Evolutionary conservation across 1,140 invertebrate genomes (phyloP), one percentile per base, ranked within the genome.

Genomic region (Tetranychus cinnabarinus): DNA sequence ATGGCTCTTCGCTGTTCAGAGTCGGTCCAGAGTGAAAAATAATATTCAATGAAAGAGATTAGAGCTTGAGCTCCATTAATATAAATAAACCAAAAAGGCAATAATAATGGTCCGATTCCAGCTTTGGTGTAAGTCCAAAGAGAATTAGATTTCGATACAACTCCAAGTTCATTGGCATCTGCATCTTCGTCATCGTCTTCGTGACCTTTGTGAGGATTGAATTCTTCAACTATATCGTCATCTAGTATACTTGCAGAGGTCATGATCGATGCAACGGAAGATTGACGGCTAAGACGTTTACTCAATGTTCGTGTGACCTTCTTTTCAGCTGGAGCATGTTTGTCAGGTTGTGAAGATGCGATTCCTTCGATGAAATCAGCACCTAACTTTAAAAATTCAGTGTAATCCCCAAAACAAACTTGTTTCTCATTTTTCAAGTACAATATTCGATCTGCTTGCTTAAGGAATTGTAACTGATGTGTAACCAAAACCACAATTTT

Each of bases 401-500:
- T 15, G 42, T 65, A 68, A n/a, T 56, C 52, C 3, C 67, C 67
- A 15, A 64, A 57, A 34, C 61, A 64, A 13, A 62, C 15, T 33
- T 47, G 56, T 15, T 37, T 10, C 12, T 65, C 67, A 61, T 85
- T 78, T 68, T 84, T 80, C 64, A 89, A 70, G 3, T 86, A 79
- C 47, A 88, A 71, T 64, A 90, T 86, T 65, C 80, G 77, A 69
- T 85, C 79, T 0, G 82, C 84, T 33, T 78, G 76, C 67, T 80
- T 79, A 23, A 90, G 74, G 69, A 66, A 69, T 61, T 75, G 72
- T 7, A 74, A 62, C 59, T 75, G 74, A 68, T 75, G 74, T 12
- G 74, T 75, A 4, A 70, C 70, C 35, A 75, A 62, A 56, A 75
- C 67, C 3, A 68, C 62, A 1, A 68, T 65, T 63, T 74, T 74